A percentile compares a stretch with the other conserved stretches of the same genome.
Conservation (phyloP, 2,113 vertebrate species). For the Zapornia atra region DNA sequence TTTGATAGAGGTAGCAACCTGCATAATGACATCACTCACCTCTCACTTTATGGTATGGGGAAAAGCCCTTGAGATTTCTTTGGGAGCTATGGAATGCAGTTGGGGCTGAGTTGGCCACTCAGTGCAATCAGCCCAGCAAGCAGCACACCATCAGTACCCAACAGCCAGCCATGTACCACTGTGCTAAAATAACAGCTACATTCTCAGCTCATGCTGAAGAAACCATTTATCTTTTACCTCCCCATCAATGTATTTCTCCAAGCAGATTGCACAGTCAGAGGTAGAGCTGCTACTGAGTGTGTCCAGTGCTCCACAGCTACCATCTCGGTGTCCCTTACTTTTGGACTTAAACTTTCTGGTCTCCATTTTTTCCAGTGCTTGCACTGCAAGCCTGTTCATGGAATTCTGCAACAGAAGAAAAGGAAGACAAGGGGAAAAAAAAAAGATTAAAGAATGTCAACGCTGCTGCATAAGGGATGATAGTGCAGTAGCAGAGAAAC, state of each 20-base stretch:
- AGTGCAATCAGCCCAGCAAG: not conserved
- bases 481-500: not conserved
- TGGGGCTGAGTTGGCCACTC: not conserved
- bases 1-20: not conserved
- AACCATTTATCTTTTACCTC: conserved; percentile 81
- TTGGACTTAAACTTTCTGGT: conserved; percentile 97
- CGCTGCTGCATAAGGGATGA: not conserved
- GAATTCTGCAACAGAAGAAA: conserved; percentile 83
- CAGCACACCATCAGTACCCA: not conserved
- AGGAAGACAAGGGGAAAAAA: too few relatives aligned
- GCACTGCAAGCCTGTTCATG: conserved; percentile 96
- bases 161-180: rapidly evolving
- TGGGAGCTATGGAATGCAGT: not conserved
- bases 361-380: conserved; percentile 98
- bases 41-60: not conserved
- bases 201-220: not conserved
- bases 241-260: conserved; percentile 97
- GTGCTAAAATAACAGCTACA: not conserved
- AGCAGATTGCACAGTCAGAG: conserved; percentile 98
- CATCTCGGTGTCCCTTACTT: conserved; percentile 88
- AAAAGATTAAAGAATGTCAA: not conserved
- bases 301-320: conserved; percentile 88
- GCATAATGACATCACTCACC: not conserved
- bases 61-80: not conserved
- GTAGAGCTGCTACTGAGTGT: conserved; percentile 96